A percentile compares a stretch with the other conserved stretches of the same genome.
Evolutionary conservation across 2,888 invertebrate genomes (phyloP).

Genomic region (Chironomus tentans): DNA sequence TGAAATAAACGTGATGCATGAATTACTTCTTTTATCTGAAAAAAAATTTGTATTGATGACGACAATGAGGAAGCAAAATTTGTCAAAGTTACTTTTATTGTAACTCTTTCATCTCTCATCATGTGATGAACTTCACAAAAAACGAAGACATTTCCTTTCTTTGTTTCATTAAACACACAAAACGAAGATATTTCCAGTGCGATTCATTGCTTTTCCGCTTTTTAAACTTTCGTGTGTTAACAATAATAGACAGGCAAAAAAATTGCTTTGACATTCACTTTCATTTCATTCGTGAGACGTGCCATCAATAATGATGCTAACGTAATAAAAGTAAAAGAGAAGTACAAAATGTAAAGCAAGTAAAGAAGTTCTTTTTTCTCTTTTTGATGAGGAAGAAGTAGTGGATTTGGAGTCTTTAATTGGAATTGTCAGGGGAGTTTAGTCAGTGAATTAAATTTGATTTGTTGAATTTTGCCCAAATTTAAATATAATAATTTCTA

Average conservation of each 20-base stretch:
- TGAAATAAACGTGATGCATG: not conserved
- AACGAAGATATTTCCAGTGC: not conserved
- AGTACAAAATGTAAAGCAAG: too few relatives aligned
- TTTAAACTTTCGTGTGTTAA: too few relatives aligned
- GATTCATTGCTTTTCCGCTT: not conserved
- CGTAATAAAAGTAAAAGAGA: too few relatives aligned
- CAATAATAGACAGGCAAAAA: not conserved
- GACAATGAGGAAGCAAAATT: not conserved
- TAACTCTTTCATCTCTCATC: not conserved
- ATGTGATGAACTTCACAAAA: not conserved
- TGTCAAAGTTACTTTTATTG: not conserved
- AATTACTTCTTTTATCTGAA: not conserved
- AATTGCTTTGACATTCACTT: slow-evolving; percentile 1
- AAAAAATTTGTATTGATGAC: not conserved
- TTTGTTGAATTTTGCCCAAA: too few relatives aligned
- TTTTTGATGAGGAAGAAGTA: too few relatives aligned
- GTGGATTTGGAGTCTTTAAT: too few relatives aligned
- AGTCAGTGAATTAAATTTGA: too few relatives aligned
- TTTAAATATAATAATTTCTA: too few relatives aligned
- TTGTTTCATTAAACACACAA: not conserved
- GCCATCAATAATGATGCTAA: not conserved
- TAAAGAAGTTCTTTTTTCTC: too few relatives aligned
- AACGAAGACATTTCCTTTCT: not conserved
- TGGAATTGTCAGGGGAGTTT: too few relatives aligned
- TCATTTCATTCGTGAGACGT: not conserved